Conservation (phyloP, 2,797 vertebrate genomes). For the Rhynchonycteris naso region DNA sequence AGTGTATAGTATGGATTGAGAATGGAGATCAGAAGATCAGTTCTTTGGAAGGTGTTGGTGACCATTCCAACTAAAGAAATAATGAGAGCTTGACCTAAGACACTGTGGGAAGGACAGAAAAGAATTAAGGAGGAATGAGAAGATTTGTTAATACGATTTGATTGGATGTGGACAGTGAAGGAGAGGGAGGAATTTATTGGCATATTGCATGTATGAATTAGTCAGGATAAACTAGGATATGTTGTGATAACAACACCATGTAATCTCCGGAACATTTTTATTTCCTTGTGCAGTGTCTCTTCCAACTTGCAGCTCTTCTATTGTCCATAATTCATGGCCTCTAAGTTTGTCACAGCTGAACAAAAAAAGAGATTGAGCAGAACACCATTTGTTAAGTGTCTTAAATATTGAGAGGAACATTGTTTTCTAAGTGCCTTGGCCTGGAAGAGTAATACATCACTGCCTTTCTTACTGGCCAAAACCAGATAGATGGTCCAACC, state of each 20-base stretch:
- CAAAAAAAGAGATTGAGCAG: neutral
- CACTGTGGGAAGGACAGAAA: neutral
- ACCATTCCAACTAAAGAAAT: neutral
- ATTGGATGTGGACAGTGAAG: neutral
- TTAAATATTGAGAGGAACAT: neutral
- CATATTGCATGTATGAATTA: neutral
- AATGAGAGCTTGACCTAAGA: neutral
- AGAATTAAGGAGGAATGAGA: neutral
- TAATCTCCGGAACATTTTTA: neutral
- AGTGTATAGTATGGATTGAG: neutral
- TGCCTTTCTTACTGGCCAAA: neutral
- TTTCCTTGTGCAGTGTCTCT: neutral
- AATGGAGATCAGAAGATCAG: neutral
- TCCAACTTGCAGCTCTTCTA: neutral
- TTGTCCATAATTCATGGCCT: neutral
- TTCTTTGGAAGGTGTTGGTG: neutral
- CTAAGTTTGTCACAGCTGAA: neutral
- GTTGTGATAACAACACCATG: neutral
- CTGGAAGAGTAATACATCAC: neutral
- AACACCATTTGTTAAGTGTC: neutral
- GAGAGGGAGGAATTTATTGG: neutral
- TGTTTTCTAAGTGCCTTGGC: neutral
- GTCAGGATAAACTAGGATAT: neutral
- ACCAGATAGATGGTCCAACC: neutral
- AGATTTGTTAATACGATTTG: neutral